Base-by-base conservation (phyloP, 1,140 invertebrate species). In the Steinernema feltiae region DNA sequence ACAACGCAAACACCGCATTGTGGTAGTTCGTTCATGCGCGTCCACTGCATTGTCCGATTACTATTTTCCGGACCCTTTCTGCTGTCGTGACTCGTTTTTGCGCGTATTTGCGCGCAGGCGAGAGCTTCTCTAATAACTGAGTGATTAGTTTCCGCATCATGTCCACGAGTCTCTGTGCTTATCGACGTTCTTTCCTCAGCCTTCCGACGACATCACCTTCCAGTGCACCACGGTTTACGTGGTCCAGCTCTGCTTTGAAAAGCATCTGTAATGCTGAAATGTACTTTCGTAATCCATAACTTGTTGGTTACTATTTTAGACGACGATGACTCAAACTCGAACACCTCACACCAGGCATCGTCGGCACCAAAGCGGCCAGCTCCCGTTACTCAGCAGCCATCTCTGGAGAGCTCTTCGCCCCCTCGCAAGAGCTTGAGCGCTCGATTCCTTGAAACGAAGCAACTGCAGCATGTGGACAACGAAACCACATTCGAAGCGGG, bases 61-160 rank as follows among this genome's bases (percentile, higher is more conserved):
- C n/a, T n/a, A n/a, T n/a, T n/a, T n/a, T n/a, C n/a, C n/a, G n/a
- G n/a, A n/a, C n/a, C n/a, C n/a, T n/a, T n/a, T n/a, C n/a, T n/a
- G n/a, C n/a, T n/a, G n/a, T n/a, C n/a, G n/a, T n/a, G n/a, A n/a
- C n/a, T n/a, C n/a, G n/a, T n/a, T n/a, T n/a, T n/a, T n/a, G n/a
- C n/a, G n/a, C n/a, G n/a, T n/a, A n/a, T n/a, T n/a, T n/a, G n/a
- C n/a, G n/a, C n/a, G n/a, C n/a, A n/a, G n/a, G n/a, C n/a, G n/a
- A n/a, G 24, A 3, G 12, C 53, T 15, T 3, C 7, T 27, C 7
- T 63, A 63, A 63, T 15, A 41, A 41, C 35, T 46, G 41, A n/a
- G 7, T n/a, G 41, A 46, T 46, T 46, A 63, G 53, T 63, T 63
- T 63, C 53, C 53, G 53, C 7, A 27, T 63, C 53, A 63, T 63